phyloP scores from a whole-genome alignment of 2,113 vertebrate genomes.

The Cynopterus brachyotis region DNA sequence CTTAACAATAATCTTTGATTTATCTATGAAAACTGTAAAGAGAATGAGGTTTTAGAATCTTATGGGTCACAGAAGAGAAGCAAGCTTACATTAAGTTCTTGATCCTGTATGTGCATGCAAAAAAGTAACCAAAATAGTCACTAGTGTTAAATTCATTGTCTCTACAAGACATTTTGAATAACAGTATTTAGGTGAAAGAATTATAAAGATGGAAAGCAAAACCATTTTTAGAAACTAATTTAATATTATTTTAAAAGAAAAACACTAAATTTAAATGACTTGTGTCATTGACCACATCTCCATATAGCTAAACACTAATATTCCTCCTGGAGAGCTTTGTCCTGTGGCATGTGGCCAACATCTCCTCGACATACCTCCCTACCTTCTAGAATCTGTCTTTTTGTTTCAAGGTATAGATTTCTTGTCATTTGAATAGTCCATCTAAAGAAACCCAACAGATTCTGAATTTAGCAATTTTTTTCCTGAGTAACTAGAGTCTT shows the following conservation, averaged over 20 bases:
- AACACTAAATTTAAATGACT: neutral
- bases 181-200: neutral
- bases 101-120: fast-evolving
- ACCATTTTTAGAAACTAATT: neutral
- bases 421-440: neutral
- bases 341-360: fast-evolving
- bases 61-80: neutral
- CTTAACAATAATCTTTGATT: neutral
- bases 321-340: neutral
- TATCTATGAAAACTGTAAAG: neutral
- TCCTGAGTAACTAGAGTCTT: neutral
- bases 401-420: neutral
- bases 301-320: neutral
- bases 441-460: neutral
- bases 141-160: neutral
- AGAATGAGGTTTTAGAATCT: neutral
- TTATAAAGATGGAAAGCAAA: neutral
- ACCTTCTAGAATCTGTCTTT: neutral
- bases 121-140: neutral
- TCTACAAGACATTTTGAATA: neutral
- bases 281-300: neutral
- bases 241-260: neutral
- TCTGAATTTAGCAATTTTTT: neutral
- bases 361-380: neutral
- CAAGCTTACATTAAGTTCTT: neutral